A percentile compares a stretch with the other conserved stretches of the same genome.
Evolutionary conservation across 2,797 vertebrate species (phyloP).

Genomic region (Paramormyrops hopkinsi): DNA sequence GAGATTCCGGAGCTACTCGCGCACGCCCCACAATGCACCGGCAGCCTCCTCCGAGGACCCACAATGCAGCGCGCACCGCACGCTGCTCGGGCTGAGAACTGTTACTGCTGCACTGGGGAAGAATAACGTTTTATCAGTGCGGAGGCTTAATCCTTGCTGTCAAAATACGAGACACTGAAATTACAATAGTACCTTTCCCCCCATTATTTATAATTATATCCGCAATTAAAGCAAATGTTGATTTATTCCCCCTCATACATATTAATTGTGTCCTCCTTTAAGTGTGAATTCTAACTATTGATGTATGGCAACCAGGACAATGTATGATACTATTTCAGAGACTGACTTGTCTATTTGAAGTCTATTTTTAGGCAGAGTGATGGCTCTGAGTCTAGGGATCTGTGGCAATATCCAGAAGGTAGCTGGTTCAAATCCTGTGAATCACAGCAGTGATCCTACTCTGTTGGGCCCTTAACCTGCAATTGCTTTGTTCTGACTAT

Average conservation of each 20-base stretch:
- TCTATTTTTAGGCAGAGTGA: background rate
- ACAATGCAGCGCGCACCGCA: constrained; percentile 53
- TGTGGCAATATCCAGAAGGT: background rate
- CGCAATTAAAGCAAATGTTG: background rate
- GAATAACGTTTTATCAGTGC: background rate
- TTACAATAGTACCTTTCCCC: background rate
- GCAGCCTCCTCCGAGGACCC: constrained; percentile 45
- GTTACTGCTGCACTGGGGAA: background rate
- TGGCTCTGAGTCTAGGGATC: background rate
- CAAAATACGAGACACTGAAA: background rate
- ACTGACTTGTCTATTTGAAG: background rate
- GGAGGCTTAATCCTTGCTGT: background rate
- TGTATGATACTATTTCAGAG: background rate
- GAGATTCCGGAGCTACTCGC: constrained; percentile 56
- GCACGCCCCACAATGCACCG: constrained; percentile 1
- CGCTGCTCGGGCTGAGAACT: background rate
- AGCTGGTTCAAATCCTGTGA: background rate
- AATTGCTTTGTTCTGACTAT: background rate
- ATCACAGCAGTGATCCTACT: background rate
- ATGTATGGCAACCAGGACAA: background rate
- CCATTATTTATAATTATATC: background rate
- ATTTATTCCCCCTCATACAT: background rate
- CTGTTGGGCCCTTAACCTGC: background rate
- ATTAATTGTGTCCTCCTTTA: background rate
- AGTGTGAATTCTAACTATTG: background rate